Evolutionary conservation across 2,113 vertebrate species (phyloP), one percentile per base, ranked within the genome.

Genomic region (Leptobrachium leishanense): DNA sequence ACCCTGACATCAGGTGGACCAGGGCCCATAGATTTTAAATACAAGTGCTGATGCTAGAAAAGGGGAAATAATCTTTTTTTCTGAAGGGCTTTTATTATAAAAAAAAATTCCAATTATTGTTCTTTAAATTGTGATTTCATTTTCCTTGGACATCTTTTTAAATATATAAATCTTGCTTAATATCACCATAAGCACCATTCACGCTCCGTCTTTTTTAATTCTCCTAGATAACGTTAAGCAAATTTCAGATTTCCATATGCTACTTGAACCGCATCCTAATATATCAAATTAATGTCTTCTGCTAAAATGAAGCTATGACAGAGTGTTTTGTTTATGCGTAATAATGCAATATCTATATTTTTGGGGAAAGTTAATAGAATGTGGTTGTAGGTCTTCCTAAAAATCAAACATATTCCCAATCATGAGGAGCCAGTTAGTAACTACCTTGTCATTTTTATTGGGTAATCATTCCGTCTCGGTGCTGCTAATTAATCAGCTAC

Each of bases 371-470:
- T 79, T 79, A 79, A 73, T 73, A 68, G 57, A 43, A 59, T 62
- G 44, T 20, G 42, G 63, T 67, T 67, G 12, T 67, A 73, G 41
- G 50, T 43, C 72, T 63, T 73, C 77, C 77, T 79, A 68, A 73
- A 59, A 73, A 72, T 31, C 71, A 79, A 79, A 79, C 73, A 79
- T 79, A 79, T 79, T 63, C 70, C 77, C 71, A 79, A 73, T 73
- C 63, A 70, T 39, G 77, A 79, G 71, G 77, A 79, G 64, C 70
- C 70, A 73, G 77, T 79, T 79, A 79, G 77, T 79, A 79, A 74
- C 77, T 79, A 79, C 77, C 77, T 79, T 79, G 77, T 79, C 77
- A 79, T 79, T 73, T 79, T 79, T 79, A 79, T 79, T 68, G 70
- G 77, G 77, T 79, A 79, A 79, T 79, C 70, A 79, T 79, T 79